Evolutionary conservation across 2,888 invertebrate species (phyloP).

Genomic region (Polyommatus iphigenia): DNA sequence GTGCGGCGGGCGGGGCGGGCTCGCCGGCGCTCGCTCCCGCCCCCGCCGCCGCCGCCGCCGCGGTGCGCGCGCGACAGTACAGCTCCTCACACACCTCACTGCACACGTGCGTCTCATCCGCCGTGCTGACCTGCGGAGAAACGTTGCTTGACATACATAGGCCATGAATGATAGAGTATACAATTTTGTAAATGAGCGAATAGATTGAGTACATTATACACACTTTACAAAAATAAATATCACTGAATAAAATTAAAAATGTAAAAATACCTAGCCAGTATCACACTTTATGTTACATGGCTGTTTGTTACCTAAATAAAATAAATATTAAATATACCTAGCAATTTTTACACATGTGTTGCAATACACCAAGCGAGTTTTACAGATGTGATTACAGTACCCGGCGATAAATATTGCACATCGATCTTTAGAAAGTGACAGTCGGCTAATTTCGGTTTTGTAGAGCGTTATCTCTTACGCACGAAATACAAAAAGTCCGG

Average conservation of each 20-base stretch:
- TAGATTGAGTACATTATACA: not conserved
- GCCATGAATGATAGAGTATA: no score
- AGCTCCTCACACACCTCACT: conserved; percentile 77
- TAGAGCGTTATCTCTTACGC: no score
- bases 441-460: no score
- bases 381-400: not conserved
- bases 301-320: no score
- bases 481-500: no score
- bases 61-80: conserved; percentile 71
- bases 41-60: conserved; percentile 61
- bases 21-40: conserved; percentile 52
- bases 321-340: not conserved
- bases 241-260: no score
- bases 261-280: no score
- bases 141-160: not conserved
- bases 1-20: not conserved
- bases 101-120: conserved; percentile 68
- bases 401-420: no score
- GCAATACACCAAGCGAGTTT: not conserved
- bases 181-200: not conserved
- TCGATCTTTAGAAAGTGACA: no score
- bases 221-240: no score
- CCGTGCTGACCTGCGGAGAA: conserved; percentile 59
- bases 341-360: not conserved
- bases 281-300: no score